Conservation (phyloP, 2,797 vertebrate species). For the Sphenopsis melanotis region DNA sequence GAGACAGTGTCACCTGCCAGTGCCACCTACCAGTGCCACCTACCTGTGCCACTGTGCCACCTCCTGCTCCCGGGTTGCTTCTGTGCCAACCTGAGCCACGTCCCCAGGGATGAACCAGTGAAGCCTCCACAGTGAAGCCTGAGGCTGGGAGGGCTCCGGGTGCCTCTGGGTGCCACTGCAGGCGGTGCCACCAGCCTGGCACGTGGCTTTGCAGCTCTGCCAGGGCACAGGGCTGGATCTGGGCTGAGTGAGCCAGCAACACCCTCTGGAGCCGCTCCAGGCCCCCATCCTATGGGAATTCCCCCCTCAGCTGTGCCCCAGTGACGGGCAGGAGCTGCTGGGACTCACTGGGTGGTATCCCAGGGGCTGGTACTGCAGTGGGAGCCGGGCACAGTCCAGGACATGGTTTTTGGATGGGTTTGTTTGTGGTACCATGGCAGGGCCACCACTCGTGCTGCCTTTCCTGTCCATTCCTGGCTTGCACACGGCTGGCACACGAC, state of each 20-base stretch:
- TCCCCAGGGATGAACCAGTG: neutral
- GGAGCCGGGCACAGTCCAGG: neutral
- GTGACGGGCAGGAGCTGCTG: neutral
- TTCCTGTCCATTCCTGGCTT: neutral
- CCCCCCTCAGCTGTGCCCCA: too few species aligned
- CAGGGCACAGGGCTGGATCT: fast-evolving
- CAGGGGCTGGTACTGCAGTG: neutral
- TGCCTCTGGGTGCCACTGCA: neutral
- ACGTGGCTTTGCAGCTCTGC: neutral
- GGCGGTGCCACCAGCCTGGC: neutral
- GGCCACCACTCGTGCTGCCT: neutral
- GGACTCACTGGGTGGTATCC: neutral
- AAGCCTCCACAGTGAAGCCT: neutral
- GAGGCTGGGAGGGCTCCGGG: neutral
- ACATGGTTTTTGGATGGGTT: fast-evolving
- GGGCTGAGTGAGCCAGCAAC: neutral
- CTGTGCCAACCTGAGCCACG: neutral
- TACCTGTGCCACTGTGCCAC: neutral
- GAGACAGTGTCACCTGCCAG: fast-evolving
- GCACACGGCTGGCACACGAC: neutral
- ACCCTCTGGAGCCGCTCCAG: fast-evolving
- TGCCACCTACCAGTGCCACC: neutral
- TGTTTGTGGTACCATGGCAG: neutral
- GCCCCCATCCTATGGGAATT: fast-evolving
- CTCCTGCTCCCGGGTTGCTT: neutral